Base-by-base conservation (phyloP, 2,113 vertebrate genomes). In the Seriola aureovittata region DNA sequence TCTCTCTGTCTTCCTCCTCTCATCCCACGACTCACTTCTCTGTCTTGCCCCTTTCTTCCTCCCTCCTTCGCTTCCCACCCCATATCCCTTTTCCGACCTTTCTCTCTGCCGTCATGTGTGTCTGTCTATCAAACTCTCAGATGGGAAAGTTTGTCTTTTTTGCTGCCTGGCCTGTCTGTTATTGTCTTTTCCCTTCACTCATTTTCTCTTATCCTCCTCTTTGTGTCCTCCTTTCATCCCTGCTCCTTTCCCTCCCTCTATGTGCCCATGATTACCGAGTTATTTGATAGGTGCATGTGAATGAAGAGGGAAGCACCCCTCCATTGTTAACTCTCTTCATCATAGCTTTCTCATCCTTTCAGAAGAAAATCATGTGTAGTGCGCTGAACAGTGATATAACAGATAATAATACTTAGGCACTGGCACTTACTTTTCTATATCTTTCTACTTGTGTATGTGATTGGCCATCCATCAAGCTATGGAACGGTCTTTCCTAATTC, bases 1-100 rank as follows among this genome's bases (percentile, higher is more conserved):
- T 78, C 65, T 78, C 42, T 52, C 52, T 36, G 4, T 74, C 75
- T 23, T 69, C 64, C 62, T 54, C 60, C 44, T 38, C 21, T 83
- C 29, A 62, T 70, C 59, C 66, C 54, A 44, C 1, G 0, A 2
- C 40, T 64, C 71, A 38, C 48, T 73, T 78, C 48, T 40, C 44
- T 44, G 48, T 59, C 14, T 13, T 7, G 16, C 40, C 32, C 3
- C 13, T 10, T 62, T 65, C 52, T 63, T 17, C 14, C 55, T 32
- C 0, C 17, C 25, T 36, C 46, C 10, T 59, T 59, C 40, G 71
- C 40, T 52, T 72, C 9, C 5, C 9, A 2, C 1, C 36, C 48
- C 6, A 23, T 67, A 19, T 12, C 9, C 38, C 13, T 66, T 67
- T 59, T 29, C 2, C 1, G 0, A 16, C 25, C 19, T 55, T n/a